Conservation (phyloP, 2,113 vertebrate species). For the Anser brachyrhynchus region DNA sequence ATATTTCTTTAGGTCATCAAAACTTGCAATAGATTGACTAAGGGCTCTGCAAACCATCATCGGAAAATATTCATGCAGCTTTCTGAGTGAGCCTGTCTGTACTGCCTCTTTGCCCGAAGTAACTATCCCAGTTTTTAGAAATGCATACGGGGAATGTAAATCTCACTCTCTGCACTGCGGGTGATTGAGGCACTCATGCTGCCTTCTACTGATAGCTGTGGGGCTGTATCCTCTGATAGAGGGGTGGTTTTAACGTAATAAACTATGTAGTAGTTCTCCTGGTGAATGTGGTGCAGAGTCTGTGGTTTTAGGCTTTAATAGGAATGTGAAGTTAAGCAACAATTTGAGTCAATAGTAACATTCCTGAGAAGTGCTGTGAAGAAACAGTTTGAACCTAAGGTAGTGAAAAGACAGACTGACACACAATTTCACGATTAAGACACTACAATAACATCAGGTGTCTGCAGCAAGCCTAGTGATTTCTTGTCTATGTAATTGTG, state of each 20-base stretch:
- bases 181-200: neutral
- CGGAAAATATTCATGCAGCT: neutral
- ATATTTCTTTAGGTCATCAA: neutral
- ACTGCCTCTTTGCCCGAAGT: neutral
- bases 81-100: neutral
- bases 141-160: neutral
- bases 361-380: neutral
- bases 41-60: neutral
- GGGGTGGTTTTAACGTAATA: neutral
- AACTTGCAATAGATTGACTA: neutral
- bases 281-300: neutral
- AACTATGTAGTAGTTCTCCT: neutral
- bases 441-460: neutral
- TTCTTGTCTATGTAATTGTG: neutral
- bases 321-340: neutral
- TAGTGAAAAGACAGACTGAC: neutral
- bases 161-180: neutral
- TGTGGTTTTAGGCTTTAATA: neutral
- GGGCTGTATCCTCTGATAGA: neutral
- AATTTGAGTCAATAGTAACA: neutral
- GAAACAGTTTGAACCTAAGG: neutral
- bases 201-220: neutral
- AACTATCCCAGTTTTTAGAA: neutral
- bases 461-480: neutral
- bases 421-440: neutral